Conservation (phyloP, 1,140 invertebrate species). For the Drosophila truncata region DNA sequence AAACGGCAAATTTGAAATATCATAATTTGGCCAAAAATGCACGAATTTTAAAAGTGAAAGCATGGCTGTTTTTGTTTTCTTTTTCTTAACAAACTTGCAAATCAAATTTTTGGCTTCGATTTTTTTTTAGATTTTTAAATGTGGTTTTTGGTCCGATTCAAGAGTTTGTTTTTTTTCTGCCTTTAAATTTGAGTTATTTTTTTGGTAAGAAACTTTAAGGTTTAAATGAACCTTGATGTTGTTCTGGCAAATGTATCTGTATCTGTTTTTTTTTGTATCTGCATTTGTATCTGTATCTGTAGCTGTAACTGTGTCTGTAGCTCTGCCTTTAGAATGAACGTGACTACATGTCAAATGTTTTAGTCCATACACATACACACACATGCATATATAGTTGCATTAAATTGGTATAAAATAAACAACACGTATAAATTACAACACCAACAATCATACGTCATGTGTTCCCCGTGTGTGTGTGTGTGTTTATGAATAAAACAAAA, state of each 20-base stretch:
- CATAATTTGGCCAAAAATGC: no score
- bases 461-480: constrained; percentile 13
- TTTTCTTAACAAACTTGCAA: no score
- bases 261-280: not conserved
- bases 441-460: constrained; percentile 45
- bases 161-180: not conserved
- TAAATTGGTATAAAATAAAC: constrained; percentile 82
- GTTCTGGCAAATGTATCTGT: constrained; percentile 15
- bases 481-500: constrained; percentile 71
- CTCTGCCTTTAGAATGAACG: constrained; percentile 24
- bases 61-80: no score
- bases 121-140: no score
- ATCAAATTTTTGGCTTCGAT: no score
- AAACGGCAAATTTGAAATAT: no score
- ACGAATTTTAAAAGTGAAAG: no score
- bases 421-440: constrained; percentile 78
- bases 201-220: constrained; percentile 4
- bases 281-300: not conserved
- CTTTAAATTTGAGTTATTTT: not conserved
- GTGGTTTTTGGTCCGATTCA: no score
- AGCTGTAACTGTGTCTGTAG: constrained; percentile 5
- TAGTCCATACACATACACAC: constrained; percentile 25
- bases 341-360: constrained; percentile 60
- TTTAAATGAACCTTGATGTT: not conserved
- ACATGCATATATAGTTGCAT: constrained; percentile 61